Evolutionary conservation across 2,797 vertebrate genomes (phyloP).

Genomic region (Takifugu ocellatus): DNA sequence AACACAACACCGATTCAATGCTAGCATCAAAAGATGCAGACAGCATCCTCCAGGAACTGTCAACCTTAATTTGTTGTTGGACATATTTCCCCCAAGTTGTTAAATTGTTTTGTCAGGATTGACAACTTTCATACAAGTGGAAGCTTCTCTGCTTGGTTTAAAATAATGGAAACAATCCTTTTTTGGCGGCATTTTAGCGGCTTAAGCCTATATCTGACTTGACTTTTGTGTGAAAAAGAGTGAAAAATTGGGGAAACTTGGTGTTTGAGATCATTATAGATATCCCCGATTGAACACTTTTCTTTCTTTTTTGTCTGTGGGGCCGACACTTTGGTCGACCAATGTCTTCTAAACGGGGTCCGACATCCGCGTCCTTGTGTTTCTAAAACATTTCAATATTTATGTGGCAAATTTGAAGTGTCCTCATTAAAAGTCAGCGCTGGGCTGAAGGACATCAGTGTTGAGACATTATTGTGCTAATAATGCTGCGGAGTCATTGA

Average conservation of each 20-base stretch:
- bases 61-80: constrained; percentile 13
- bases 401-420: too few relatives aligned
- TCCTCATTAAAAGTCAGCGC: background rate
- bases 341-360: too few relatives aligned
- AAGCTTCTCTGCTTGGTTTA: constrained; percentile 1
- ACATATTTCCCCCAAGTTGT: constrained; percentile 14
- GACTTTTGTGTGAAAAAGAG: too few relatives aligned
- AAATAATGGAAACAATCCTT: background rate
- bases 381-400: too few relatives aligned
- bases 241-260: too few relatives aligned
- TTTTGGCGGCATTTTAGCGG: too few relatives aligned
- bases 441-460: constrained; percentile 23
- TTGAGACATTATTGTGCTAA: constrained; percentile 7
- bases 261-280: too few relatives aligned
- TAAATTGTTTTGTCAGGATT: constrained; percentile 17
- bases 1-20: constrained; percentile 13
- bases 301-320: too few relatives aligned
- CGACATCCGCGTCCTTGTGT: too few relatives aligned
- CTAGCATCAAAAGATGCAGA: constrained; percentile 9
- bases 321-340: too few relatives aligned
- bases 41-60: constrained; percentile 6
- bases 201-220: too few relatives aligned
- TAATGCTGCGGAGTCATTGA: constrained; percentile 9
- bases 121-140: constrained; percentile 14
- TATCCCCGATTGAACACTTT: too few relatives aligned